Percentiles rank a stretch among this genome's conserved stretches.
Conservation (phyloP, 2,888 invertebrate genomes). For the Chironomus riparius region DNA sequence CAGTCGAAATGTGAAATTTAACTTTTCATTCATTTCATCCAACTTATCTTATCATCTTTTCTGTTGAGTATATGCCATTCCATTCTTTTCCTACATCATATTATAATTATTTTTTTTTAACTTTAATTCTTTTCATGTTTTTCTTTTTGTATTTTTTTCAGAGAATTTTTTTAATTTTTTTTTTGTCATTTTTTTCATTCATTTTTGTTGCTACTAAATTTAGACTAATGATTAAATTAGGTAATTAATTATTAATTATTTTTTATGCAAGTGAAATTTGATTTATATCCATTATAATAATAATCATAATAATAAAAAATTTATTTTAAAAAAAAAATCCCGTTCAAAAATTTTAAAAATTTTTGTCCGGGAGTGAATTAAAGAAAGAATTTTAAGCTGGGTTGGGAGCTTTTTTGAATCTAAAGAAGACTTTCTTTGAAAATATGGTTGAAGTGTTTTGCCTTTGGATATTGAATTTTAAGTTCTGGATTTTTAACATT, state of each 20-base stretch:
- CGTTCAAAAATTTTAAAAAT: neutral
- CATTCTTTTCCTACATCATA: slow-evolving; percentile 19
- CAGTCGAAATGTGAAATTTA: neutral
- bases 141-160: slow-evolving; percentile 4
- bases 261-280: slow-evolving; percentile 12
- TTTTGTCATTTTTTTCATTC: slow-evolving; percentile 2
- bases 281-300: neutral
- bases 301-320: neutral
- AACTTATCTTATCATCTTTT: neutral
- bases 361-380: neutral
- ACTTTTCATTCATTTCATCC: neutral
- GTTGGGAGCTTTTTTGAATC: no score
- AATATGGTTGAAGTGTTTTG: no score
- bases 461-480: no score
- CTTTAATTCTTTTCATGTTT: slow-evolving; percentile 24
- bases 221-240: slow-evolving; percentile 21
- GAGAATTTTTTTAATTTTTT: slow-evolving; percentile 21
- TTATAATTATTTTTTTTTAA: slow-evolving; percentile 23
- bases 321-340: neutral
- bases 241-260: slow-evolving; percentile 28
- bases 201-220: slow-evolving; percentile 20
- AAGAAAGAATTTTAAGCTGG: no score
- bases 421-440: no score
- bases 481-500: no score
- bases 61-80: neutral